These are phyloP conservation scores for Phortica variegata DNA, from an alignment of 1,140 invertebrate species.

Conservation along the genomic window DNA sequence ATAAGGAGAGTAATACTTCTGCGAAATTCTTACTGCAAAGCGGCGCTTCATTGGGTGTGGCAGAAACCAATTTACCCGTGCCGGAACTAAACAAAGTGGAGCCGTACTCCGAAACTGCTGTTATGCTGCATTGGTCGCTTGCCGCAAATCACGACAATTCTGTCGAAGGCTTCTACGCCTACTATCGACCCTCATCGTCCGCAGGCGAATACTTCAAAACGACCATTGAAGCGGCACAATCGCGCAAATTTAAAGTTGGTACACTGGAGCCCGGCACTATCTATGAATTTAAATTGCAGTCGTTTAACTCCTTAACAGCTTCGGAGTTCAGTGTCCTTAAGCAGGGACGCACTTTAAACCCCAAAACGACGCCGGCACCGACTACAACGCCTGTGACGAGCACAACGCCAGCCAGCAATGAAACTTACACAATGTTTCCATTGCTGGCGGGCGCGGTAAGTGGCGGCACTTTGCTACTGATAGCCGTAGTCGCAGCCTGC, in stretches of 20 bases:
- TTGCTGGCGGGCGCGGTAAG: constrained; percentile 34
- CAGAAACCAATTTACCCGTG: constrained; percentile 66
- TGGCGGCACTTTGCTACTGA: constrained; percentile 34
- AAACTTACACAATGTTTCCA: constrained; percentile 37
- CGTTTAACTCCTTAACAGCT: constrained; percentile 80
- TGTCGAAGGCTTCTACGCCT: constrained; percentile 78
- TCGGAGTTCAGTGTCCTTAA: constrained; percentile 84
- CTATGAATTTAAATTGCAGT: constrained; percentile 90
- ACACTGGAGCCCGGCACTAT: constrained; percentile 76
- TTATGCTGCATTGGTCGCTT: constrained; percentile 71
- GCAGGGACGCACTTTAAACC: constrained; percentile 67
- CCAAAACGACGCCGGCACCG: constrained; percentile 29
- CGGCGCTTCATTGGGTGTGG: constrained; percentile 60
- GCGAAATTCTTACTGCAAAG: constrained; percentile 73
- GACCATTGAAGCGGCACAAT: constrained; percentile 70
- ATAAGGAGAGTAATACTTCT: constrained; percentile 80
- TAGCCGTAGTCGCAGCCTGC: constrained; percentile 42
- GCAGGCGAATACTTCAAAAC: constrained; percentile 83
- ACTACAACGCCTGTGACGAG: too few species aligned
- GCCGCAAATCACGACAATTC: constrained; percentile 24
- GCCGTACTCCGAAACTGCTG: constrained; percentile 68
- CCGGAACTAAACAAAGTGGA: constrained; percentile 74
- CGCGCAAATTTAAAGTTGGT: constrained; percentile 69
- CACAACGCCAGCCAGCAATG: constrained; percentile 40
- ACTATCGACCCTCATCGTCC: constrained; percentile 78